Evolutionary conservation across 2,797 vertebrate species (phyloP), one percentile per base, ranked within the genome.

Genomic region (Pogoniulus pusillus): DNA sequence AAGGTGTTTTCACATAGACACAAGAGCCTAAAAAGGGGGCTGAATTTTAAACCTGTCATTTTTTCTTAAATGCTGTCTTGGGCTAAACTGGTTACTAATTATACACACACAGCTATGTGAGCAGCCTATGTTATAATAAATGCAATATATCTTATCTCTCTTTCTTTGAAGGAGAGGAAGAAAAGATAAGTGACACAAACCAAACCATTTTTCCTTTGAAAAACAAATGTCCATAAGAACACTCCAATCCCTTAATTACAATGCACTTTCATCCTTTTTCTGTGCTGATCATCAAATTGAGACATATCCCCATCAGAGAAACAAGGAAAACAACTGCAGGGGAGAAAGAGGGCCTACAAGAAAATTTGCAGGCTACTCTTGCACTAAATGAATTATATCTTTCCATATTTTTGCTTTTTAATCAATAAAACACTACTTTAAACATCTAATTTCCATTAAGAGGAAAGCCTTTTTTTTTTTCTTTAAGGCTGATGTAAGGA

Each of bases 181-280:
- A 82, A 70, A 90, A 73, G 7, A 75, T n/a, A n/a, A n/a, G n/a
- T n/a, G 6, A 47, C 27, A 82, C 12, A 63, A 84, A 68, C 7
- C 6, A 54, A 75, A 18, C 8, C 2, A 16, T 51, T 66, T 88
- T 69, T 66, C 9, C 15, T 83, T n/a, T 32, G 58, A 16, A 65
- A 43, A 24, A 14, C 0, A 1, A 54, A 85, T 54, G 17, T 54
- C 18, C 15, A 45, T 55, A 85, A 68, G 8, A 0, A 0, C 20
- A 34, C 6, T 60, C 4, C 60, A 79, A 64, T 47, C 26, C 43
- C 71, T 85, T 34, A 65, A 81, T n/a, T 71, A 73, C 88, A 84
- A 72, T 60, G 6, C 3, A 57, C 82, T 81, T 60, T 10, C 11
- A 9, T 8, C 22, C 7, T 49, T 87, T 43, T 73, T 49, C 60